These are phyloP conservation scores for Cyprinodon brontotheroides DNA, from an alignment of 2,113 vertebrate genomes.

Conservation along the genomic window DNA sequence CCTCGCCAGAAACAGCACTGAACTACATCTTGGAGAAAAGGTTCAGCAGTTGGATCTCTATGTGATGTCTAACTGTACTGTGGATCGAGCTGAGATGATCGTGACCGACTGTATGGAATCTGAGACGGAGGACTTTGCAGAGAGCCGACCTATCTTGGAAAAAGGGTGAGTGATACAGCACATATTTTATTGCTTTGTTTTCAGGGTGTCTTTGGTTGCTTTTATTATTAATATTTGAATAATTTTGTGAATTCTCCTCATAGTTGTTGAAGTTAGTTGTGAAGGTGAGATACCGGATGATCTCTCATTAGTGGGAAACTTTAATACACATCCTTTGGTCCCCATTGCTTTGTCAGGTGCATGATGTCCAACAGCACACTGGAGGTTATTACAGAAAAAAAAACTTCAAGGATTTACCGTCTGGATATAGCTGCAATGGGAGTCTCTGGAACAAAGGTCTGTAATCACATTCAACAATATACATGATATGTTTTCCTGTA, in stretches of 20 bases:
- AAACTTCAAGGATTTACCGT: conserved; percentile 59
- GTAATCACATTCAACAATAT: conserved; percentile 19
- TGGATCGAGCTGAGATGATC: conserved; percentile 50
- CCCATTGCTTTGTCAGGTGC: conserved; percentile 61
- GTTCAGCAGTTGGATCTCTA: conserved; percentile 60
- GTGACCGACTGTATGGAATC: conserved; percentile 58
- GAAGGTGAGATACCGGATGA: neutral
- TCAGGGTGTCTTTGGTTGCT: neutral
- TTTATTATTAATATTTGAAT: neutral
- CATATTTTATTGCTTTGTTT: neutral
- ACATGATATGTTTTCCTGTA: neutral
- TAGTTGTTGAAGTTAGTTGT: neutral
- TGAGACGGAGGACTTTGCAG: conserved; percentile 51
- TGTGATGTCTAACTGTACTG: conserved; percentile 54
- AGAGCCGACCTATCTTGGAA: conserved; percentile 13
- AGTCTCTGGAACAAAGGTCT: conserved; percentile 31
- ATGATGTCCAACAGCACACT: neutral
- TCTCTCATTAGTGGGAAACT: neutral
- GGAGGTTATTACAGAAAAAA: conserved; percentile 35
- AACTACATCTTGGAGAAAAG: neutral
- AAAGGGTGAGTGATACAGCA: conserved; percentile 63
- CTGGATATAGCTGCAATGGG: conserved; percentile 40
- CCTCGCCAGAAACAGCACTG: neutral
- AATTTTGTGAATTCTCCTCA: neutral
- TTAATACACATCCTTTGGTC: neutral